Evolutionary conservation across 2,797 vertebrate genomes (phyloP), one percentile per base, ranked within the genome.

Genomic region (Liasis olivaceus): DNA sequence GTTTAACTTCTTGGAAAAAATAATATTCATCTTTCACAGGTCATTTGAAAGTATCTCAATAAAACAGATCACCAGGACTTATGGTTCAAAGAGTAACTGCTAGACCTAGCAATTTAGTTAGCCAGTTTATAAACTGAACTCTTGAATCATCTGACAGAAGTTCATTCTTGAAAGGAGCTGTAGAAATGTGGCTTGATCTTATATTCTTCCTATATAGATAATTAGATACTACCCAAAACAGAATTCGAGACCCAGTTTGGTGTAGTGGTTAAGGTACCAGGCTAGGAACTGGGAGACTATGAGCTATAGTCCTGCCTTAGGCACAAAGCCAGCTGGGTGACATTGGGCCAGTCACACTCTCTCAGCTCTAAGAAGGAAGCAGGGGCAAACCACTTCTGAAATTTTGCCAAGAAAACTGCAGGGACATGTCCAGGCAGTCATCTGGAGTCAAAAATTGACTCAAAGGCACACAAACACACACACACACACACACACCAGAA

Each of bases 11-110:
- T 86, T 64, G 66, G 5, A 56, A 81, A 94, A 87, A 87, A 9
- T 62, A 0, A 4, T 56, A 93, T 63, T 56, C 85, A 69, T 85
- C n/a, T 95, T 92, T 90, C 90, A 72, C 89, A 91, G 59, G 95
- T 90, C 8, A 89, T 95, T 92, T 93, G 92, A 95, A 94, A 94
- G 20, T 4, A 36, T 0, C 69, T 92, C 93, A 94, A 47, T 92
- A 93, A 93, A 95, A 64, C 36, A 89, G 62, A 94, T 51, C 72
- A 91, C 2, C 14, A 91, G 15, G 5, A 81, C 42, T 59, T 92
- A 64, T 92, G 92, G 88, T 56, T n/a, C 20, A 51, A 47, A n/a
- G n/a, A 90, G 56, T 90, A 17, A 11, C 1, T 93, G 87, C 77
- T 69, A 51, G 24, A 58, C 51, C 58, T 36, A 85, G 91, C 1